These are phyloP conservation scores for Candoia aspera DNA, from an alignment of 2,113 vertebrate species.

Conservation along the genomic window DNA sequence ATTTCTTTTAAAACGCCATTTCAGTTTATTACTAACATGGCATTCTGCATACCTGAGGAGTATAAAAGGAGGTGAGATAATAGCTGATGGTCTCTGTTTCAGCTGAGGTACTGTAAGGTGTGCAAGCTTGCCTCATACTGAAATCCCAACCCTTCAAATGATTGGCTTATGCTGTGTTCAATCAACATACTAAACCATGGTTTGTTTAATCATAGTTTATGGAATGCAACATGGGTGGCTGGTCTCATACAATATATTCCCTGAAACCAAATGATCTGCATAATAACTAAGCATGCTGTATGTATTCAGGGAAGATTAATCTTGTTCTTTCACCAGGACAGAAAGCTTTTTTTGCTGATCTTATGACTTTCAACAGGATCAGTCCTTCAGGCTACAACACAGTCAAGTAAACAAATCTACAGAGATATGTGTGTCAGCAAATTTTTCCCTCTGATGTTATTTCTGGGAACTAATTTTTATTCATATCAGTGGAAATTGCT, in stretches of 20 bases:
- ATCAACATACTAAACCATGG: not conserved
- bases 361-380: not conserved
- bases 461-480: not conserved
- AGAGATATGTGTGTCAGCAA: not conserved
- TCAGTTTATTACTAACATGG: too few species aligned
- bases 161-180: too few species aligned
- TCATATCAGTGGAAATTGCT: not conserved
- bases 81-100: too few species aligned
- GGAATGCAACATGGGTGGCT: not conserved
- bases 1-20: not conserved
- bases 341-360: not conserved
- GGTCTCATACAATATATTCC: not conserved
- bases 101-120: too few species aligned
- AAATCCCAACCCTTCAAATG: too few species aligned
- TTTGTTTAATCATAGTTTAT: not conserved
- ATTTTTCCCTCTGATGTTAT: not conserved
- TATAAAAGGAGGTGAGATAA: too few species aligned
- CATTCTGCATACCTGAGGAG: too few species aligned
- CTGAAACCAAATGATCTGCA: not conserved
- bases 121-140: too few species aligned
- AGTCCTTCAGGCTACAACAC: not conserved
- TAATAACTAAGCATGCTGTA: not conserved
- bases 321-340: not conserved
- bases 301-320: not conserved
- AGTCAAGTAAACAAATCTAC: not conserved